Evolutionary conservation across 2,797 vertebrate genomes (phyloP), one percentile per base, ranked within the genome.

Genomic region (Darevskia nairensis): DNA sequence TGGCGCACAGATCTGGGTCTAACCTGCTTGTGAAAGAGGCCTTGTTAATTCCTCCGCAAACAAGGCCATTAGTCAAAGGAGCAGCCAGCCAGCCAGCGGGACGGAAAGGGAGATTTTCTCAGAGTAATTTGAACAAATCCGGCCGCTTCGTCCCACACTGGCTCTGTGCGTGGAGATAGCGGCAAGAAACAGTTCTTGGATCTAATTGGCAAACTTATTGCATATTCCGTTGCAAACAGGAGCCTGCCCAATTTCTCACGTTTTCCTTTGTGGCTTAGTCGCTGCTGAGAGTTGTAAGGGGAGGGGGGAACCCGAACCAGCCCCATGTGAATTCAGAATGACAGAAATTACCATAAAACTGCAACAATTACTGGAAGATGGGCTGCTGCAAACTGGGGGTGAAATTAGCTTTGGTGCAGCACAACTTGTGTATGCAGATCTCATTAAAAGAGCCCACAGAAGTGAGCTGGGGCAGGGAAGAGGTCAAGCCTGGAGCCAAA

Each of bases 101-200:
- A 39, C 9, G 1, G 50, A 75, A 76, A 61, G 50, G 25, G 8
- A 76, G 32, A 75, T 21, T n/a, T 76, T 29, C 83, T 41, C 59
- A 19, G 72, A 35, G 41, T 85, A 85, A 85, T 76, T 61, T 76
- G 83, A 85, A 85, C 83, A 85, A 85, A 76, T 76, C 17, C 27
- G 21, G 27, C 39, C 15, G 8, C 15, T 41, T 29, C 41, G 41
- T 41, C n/a, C 83, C 50, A 15, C 50, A 59, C 55, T 85, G 39
- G 35, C 72, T 64, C 19, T 29, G 27, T 64, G 50, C 50, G 55
- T 41, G 29, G 35, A 19, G 50, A 39, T 39, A 32, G 46, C 75
- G 9, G 69, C 25, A 61, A 75, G 71, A 64, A 41, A 75, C 35
- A 44, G n/a, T 46, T 80, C 50, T 61, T 55, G n/a, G 46, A 41